These are phyloP conservation scores for Hemaris fuciformis DNA, from an alignment of 2,888 invertebrate species.

Conservation along the genomic window DNA sequence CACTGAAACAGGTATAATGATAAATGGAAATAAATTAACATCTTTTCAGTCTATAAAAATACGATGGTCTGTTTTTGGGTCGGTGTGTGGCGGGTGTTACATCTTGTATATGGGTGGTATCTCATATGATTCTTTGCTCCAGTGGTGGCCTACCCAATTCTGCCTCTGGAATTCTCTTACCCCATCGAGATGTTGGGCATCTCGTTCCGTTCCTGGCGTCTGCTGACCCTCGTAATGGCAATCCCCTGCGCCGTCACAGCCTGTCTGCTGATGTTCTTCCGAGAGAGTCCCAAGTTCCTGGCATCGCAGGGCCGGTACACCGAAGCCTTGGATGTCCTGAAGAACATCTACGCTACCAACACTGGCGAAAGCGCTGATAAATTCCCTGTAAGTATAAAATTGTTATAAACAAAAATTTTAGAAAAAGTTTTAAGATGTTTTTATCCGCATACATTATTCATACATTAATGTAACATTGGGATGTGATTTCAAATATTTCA, in stretches of 20 bases:
- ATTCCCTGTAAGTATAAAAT: conserved; percentile 64
- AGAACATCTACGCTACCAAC: conserved; percentile 62
- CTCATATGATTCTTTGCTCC: too few species aligned
- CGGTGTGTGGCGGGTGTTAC: too few species aligned
- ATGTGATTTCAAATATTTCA: too few species aligned
- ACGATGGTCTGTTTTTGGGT: too few species aligned
- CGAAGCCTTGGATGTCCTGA: conserved; percentile 78
- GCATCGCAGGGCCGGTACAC: conserved; percentile 81
- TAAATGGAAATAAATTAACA: too few species aligned
- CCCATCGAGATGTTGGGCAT: conserved; percentile 74
- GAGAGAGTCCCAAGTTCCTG: conserved; percentile 91
- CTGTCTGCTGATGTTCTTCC: conserved; percentile 79
- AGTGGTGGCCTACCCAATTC: conserved; percentile 86
- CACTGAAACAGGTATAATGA: too few species aligned
- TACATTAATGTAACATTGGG: too few species aligned
- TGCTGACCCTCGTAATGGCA: conserved; percentile 85
- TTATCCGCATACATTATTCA: neutral
- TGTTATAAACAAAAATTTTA: neutral
- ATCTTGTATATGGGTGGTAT: too few species aligned
- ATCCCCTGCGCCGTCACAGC: conserved; percentile 84
- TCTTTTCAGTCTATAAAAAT: too few species aligned
- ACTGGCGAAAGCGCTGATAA: conserved; percentile 57
- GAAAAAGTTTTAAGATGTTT: neutral
- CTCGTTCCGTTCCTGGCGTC: conserved; percentile 87
- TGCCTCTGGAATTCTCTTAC: conserved; percentile 81